These are phyloP conservation scores for Adelphocoris suturalis DNA, from an alignment of 2,888 invertebrate genomes.

Conservation along the genomic window DNA sequence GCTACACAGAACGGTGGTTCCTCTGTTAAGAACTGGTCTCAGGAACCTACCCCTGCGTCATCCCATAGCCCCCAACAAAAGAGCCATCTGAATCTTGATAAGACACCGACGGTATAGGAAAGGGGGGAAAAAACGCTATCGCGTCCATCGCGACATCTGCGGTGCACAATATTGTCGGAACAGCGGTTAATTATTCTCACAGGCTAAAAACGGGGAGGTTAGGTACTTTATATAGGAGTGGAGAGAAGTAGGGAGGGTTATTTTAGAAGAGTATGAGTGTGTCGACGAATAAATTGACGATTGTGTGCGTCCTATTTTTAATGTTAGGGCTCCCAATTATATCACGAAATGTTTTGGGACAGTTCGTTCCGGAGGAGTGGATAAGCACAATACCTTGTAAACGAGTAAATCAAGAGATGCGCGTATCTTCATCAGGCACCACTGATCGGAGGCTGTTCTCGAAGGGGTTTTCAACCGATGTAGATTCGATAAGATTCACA, in stretches of 20 bases:
- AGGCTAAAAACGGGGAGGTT: not conserved
- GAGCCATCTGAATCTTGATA: conserved; percentile 60
- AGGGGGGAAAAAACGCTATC: not conserved
- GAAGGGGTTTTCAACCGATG: too few relatives aligned
- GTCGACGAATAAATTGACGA: not conserved
- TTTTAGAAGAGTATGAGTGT: not conserved
- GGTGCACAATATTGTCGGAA: conserved; percentile 61
- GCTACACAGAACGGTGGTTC: too few relatives aligned
- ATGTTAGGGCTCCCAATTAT: not conserved
- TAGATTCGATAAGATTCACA: too few relatives aligned
- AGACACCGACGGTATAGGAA: not conserved
- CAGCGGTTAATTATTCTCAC: conserved; percentile 53
- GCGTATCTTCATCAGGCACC: too few relatives aligned
- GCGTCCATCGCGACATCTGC: conserved; percentile 52
- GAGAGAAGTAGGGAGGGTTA: not conserved
- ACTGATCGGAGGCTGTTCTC: too few relatives aligned
- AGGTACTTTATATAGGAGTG: not conserved
- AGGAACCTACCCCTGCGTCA: not conserved
- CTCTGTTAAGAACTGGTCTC: not conserved
- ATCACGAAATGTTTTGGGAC: not conserved
- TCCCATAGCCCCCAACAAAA: not conserved
- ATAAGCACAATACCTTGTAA: not conserved
- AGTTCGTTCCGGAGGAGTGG: conserved; percentile 10
- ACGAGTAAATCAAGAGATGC: not conserved
- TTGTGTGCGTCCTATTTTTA: not conserved